These are phyloP conservation scores for Dugesia japonica DNA, from an alignment of 2,888 invertebrate species.

Conservation along the genomic window DNA sequence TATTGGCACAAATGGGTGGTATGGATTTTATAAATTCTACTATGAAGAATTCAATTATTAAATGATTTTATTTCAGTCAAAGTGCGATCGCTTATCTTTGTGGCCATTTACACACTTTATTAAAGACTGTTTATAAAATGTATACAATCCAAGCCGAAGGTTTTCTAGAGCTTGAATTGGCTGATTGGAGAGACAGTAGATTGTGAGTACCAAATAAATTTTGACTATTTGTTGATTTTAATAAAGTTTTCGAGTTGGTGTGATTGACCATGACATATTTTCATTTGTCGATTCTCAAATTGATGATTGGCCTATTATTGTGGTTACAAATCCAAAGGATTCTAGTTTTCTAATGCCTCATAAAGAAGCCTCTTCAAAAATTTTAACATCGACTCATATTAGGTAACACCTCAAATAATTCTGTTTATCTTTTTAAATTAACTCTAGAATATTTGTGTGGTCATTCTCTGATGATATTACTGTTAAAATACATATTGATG, in stretches of 20 bases:
- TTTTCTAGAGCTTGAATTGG: slow-evolving; percentile 69
- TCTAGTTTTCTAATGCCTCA: slow-evolving; percentile 59
- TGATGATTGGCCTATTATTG: slow-evolving; percentile 62
- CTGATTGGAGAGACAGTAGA: slow-evolving; percentile 78
- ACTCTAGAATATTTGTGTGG: slow-evolving; percentile 16
- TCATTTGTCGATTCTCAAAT: slow-evolving; percentile 66
- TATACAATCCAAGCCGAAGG: slow-evolving; percentile 68
- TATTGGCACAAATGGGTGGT: no score
- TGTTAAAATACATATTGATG: slow-evolving; percentile 59
- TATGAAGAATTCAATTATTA: not conserved
- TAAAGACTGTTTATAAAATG: slow-evolving; percentile 65
- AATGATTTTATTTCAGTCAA: not conserved
- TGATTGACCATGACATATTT: slow-evolving; percentile 73
- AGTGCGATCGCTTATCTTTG: slow-evolving; percentile 59
- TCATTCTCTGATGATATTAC: slow-evolving; percentile 33
- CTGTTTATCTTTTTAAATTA: slow-evolving; percentile 36
- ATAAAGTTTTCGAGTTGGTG: slow-evolving; percentile 54
- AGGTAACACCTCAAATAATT: no score
- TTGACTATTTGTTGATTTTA: not conserved
- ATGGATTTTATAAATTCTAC: no score
- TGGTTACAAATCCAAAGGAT: slow-evolving; percentile 79
- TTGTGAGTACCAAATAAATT: slow-evolving; percentile 51
- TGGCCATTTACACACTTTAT: slow-evolving; percentile 73
- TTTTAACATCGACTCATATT: slow-evolving; percentile 61
- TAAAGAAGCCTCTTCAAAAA: slow-evolving; percentile 59